Evolutionary conservation across 2,888 invertebrate species (phyloP).

Genomic region (Xylota sylvarum): DNA sequence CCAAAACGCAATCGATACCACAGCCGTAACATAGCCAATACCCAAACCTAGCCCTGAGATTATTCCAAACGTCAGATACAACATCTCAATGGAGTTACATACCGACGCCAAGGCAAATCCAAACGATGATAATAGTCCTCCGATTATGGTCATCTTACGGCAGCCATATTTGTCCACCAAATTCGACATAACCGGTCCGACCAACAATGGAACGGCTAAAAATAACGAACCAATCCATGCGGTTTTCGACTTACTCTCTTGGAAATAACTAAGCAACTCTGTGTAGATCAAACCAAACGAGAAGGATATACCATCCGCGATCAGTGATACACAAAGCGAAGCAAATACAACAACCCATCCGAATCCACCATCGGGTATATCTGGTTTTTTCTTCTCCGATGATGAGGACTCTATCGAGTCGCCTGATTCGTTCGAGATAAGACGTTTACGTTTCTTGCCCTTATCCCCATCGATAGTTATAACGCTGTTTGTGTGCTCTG

Average conservation of each 20-base stretch:
- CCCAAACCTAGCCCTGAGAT: conserved; percentile 94
- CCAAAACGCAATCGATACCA: conserved; percentile 96
- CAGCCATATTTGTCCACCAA: conserved; percentile 95
- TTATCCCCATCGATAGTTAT: conserved; percentile 79
- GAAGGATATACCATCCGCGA: conserved; percentile 97
- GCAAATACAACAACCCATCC: conserved; percentile 90
- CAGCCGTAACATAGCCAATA: conserved; percentile 93
- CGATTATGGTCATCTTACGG: conserved; percentile 90
- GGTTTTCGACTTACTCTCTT: conserved; percentile 92
- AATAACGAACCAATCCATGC: conserved; percentile 96
- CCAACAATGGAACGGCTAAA: conserved; percentile 94
- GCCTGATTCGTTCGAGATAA: conserved; percentile 83
- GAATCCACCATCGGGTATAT: conserved; percentile 85
- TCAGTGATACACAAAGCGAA: conserved; percentile 93
- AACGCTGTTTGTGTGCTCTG: conserved; percentile 80
- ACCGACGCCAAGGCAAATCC: conserved; percentile 92
- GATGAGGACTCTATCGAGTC: conserved; percentile 83
- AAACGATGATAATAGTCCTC: conserved; percentile 89
- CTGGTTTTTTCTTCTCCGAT: conserved; percentile 83
- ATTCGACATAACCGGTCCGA: conserved; percentile 93
- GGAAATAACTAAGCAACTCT: conserved; percentile 92
- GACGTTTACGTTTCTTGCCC: conserved; percentile 81
- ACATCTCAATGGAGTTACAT: conserved; percentile 90
- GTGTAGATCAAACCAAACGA: conserved; percentile 96
- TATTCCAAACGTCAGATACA: conserved; percentile 94